Evolutionary conservation across 2,113 vertebrate genomes (phyloP).

Genomic region (Ailurus styani): DNA sequence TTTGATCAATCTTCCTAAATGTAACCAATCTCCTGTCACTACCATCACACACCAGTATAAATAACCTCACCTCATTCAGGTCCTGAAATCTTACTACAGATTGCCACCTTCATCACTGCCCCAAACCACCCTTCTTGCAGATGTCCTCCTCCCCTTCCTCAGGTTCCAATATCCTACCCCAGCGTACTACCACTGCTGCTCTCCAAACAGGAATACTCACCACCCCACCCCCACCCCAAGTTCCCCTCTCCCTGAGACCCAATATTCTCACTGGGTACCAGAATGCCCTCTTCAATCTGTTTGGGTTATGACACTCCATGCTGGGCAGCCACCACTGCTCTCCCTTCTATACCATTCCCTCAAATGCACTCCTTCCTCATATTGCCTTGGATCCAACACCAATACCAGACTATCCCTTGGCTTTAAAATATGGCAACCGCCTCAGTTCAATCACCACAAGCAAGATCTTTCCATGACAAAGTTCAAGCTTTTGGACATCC

Average conservation of each 20-base stretch:
- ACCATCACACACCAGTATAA: background rate
- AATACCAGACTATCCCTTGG: background rate
- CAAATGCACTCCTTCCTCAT: background rate
- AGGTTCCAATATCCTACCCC: background rate
- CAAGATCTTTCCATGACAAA: conserved; percentile 18
- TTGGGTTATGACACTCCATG: background rate
- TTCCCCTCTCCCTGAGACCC: background rate
- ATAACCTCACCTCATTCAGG: background rate
- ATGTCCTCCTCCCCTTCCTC: background rate
- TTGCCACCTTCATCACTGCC: background rate
- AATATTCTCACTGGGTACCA: background rate
- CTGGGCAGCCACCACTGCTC: background rate
- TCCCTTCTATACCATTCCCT: background rate
- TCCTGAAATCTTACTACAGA: background rate
- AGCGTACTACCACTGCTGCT: too few relatives aligned
- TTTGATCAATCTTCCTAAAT: background rate
- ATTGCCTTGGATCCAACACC: background rate
- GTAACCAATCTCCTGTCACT: background rate
- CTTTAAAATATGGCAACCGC: conserved; percentile 11
- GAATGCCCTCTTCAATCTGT: background rate
- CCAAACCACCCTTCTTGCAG: background rate
- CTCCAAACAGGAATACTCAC: too few relatives aligned
- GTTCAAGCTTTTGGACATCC: background rate
- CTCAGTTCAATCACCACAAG: background rate
- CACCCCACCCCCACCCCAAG: too few relatives aligned